Evolutionary conservation across 2,113 vertebrate genomes (phyloP).

Genomic region (Lasiurus borealis): DNA sequence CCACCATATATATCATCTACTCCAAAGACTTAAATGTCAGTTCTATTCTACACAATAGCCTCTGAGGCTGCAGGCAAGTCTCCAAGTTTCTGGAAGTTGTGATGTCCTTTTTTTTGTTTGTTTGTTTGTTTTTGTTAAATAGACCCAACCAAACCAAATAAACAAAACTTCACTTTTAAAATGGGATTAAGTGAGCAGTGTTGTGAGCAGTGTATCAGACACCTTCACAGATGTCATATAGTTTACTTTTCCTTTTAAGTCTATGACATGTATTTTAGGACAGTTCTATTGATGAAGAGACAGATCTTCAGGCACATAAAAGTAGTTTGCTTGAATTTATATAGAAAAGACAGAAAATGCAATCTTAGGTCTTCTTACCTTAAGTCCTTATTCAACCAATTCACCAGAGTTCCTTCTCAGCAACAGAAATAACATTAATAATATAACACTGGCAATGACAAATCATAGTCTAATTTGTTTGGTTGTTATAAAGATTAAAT

Average conservation of each 20-base stretch:
- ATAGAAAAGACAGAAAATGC: background rate
- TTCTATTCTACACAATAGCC: background rate
- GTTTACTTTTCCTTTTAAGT: background rate
- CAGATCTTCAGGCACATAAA: background rate
- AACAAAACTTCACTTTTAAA: slow-evolving; percentile 11
- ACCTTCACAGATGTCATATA: background rate
- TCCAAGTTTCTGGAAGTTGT: background rate
- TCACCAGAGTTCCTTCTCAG: background rate
- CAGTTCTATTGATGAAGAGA: background rate
- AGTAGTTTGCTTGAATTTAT: slow-evolving; percentile 30
- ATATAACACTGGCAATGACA: background rate
- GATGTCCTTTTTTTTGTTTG: background rate
- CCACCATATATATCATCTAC: background rate
- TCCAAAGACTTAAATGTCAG: background rate
- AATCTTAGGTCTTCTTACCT: background rate
- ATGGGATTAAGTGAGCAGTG: background rate
- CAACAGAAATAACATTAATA: background rate
- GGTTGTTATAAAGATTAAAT: background rate
- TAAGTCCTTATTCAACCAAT: background rate
- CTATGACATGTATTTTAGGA: background rate
- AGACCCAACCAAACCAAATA: background rate
- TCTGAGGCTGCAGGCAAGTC: background rate
- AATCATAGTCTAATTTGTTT: background rate
- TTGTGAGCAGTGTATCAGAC: background rate
- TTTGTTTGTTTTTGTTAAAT: background rate